Base-by-base conservation (phyloP, 2,888 invertebrate species). In the Willowsia nigromaculata region DNA sequence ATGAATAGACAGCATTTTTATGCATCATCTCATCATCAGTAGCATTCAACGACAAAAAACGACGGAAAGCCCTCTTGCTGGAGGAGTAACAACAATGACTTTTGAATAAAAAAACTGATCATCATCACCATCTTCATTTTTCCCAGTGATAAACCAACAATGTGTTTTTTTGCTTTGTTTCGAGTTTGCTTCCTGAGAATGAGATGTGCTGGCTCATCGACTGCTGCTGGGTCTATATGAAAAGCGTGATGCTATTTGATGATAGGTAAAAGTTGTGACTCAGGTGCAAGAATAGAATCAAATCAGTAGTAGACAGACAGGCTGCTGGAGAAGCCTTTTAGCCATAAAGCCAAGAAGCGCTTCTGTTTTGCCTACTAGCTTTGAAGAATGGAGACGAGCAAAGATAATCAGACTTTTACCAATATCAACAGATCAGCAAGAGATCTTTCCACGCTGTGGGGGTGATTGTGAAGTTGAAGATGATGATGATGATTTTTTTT, bases 351-450 rank as follows among this genome's bases (percentile, higher is more conserved):
- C 47, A 74, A 78, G 53, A 78, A 78, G 78, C 53, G 43, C 65
- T 82, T 82, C 47, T 65, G 40, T 82, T 68, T 47, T 68, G 53
- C 15, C 33, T 83, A 62, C 65, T 33, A 13, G 71, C 30, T 33
- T 50, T 33, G 9, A 78, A 53, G 53, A 27, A 47, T 25, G 30
- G 9, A 22, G 13, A 13, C 25, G 27, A 59, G 18, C 30, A 85
- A 85, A 50, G 37, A 30, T 85, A 47, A 85, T 85, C 85, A 85
- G 65, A 85, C 85, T 85, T 85, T 85, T 78, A 85, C 76, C 76
- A 85, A 85, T 85, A 85, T 85, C 85, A 78, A 85, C 85, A 85
- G 62, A 85, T 85, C 85, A 85, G 85, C 62, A 65, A 62, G 78
- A 84, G 84, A 56, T 74, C n/a, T n/a, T 74, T 71, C 27, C 62